Evolutionary conservation across 2,113 vertebrate species (phyloP).

Genomic region (Poeciliopsis prolifica): DNA sequence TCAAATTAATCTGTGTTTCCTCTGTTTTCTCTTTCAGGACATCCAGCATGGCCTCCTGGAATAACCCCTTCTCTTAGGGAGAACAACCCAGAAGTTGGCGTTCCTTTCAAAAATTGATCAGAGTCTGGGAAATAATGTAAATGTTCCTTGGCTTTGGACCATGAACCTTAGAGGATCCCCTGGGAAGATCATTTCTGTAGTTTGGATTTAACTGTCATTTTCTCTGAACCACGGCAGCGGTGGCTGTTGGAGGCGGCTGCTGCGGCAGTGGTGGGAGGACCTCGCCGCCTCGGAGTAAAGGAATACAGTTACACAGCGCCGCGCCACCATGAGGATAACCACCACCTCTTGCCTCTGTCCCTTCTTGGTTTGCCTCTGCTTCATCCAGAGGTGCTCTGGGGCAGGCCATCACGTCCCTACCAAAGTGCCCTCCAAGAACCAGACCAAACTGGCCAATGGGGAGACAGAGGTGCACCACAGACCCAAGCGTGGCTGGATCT

Average conservation of each 20-base stretch:
- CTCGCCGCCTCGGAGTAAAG: slow-evolving; percentile 46
- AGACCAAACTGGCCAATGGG: slow-evolving; percentile 87
- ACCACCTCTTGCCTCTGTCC: slow-evolving; percentile 91
- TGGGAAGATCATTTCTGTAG: slow-evolving; percentile 75
- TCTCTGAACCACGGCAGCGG: slow-evolving; percentile 73
- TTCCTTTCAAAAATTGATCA: slow-evolving; percentile 19
- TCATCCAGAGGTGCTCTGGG: slow-evolving; percentile 91
- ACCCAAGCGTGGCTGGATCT: slow-evolving; percentile 98
- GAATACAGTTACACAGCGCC: slow-evolving; percentile 71
- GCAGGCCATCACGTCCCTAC: slow-evolving; percentile 67
- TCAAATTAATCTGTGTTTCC: slow-evolving; percentile 60
- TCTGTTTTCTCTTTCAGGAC: slow-evolving; percentile 72
- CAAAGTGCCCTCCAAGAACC: slow-evolving; percentile 82
- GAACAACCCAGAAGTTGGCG: slow-evolving; percentile 68
- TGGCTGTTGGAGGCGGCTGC: slow-evolving; percentile 57
- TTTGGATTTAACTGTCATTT: slow-evolving; percentile 72
- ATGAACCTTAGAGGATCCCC: slow-evolving; percentile 83
- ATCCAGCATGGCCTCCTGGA: slow-evolving; percentile 81
- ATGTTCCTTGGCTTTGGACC: slow-evolving; percentile 77
- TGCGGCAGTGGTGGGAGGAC: slow-evolving; percentile 56
- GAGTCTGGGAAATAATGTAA: slow-evolving; percentile 83
- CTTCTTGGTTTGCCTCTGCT: slow-evolving; percentile 95
- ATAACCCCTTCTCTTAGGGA: slow-evolving; percentile 75
- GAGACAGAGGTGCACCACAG: slow-evolving; percentile 97
- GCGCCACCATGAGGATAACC: slow-evolving; percentile 92